phyloP scores from a whole-genome alignment of 2,888 invertebrate species.

The Dione vanillae region DNA sequence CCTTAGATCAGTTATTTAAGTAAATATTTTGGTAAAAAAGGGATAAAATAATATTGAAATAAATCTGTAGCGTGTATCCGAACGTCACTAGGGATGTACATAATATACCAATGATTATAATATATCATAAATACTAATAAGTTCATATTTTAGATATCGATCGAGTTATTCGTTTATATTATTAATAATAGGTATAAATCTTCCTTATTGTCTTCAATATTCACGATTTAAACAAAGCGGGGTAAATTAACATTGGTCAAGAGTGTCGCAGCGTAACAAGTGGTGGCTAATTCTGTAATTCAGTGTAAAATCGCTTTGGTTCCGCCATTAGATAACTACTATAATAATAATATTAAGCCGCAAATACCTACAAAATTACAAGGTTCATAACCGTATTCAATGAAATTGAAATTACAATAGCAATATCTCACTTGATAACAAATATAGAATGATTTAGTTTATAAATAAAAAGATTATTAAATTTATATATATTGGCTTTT shows the following conservation, averaged over 20 bases:
- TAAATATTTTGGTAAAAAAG: slow-evolving; percentile 40
- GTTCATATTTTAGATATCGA: slow-evolving; percentile 78
- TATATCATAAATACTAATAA: slow-evolving; percentile 69
- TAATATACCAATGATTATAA: slow-evolving; percentile 44
- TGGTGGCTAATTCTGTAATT: slow-evolving; percentile 70
- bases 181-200: slow-evolving; percentile 79
- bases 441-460: slow-evolving; percentile 43
- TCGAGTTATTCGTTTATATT: slow-evolving; percentile 75
- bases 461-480: background rate
- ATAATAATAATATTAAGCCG: slow-evolving; percentile 54
- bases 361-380: slow-evolving; percentile 56
- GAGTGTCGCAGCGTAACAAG: slow-evolving; percentile 72
- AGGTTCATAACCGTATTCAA: slow-evolving; percentile 75
- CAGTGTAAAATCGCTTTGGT: slow-evolving; percentile 74
- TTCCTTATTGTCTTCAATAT: slow-evolving; percentile 83
- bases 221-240: slow-evolving; percentile 76
- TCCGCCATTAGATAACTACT: slow-evolving; percentile 63
- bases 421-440: slow-evolving; percentile 39
- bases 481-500: background rate
- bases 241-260: slow-evolving; percentile 53
- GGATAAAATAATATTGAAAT: slow-evolving; percentile 21
- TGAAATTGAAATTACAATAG: slow-evolving; percentile 54
- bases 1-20: slow-evolving; percentile 35
- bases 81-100: slow-evolving; percentile 48
- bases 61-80: slow-evolving; percentile 51